Evolutionary conservation across 2,888 invertebrate species (phyloP), one percentile per base, ranked within the genome.

Genomic region (Lasiommata megera): DNA sequence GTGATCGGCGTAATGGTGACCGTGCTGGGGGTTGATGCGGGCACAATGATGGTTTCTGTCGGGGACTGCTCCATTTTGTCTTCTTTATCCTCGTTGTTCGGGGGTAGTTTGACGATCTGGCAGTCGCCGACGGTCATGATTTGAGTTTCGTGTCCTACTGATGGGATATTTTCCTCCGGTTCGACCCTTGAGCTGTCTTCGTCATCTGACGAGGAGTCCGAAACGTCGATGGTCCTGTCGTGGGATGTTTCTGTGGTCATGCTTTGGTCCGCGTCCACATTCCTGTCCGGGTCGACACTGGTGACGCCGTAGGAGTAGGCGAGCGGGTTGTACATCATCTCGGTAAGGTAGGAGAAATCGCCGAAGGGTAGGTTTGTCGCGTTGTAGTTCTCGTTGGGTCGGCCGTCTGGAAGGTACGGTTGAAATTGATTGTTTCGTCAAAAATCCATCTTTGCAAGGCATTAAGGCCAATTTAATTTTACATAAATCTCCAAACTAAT

Each of bases 351-450:
- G 0, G 89, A 88, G 76, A 92, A 91, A 68, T 92, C 92, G 66
- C 92, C 92, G 77, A 91, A 92, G 0, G 92, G 92, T 7, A 92
- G 79, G 68, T 91, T 91, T 7, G 88, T 88, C n/a, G 88, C 89
- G 67, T 91, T 90, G 80, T 91, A 91, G 79, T 91, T 91, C 65
- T 91, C 91, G 73, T 91, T 89, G 58, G 91, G 89, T 38, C 90
- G 82, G 44, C 87, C 88, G 66, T 89, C 89, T 90, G 83, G 9
- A 65, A 65, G n/a, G 29, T 17, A 37, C 8, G n/a, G n/a, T n/a
- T n/a, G n/a, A 12, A 44, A 40, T 31, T n/a, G 1, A 40, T 17
- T 41, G 41, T 50, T 11, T 46, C 6, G 11, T 31, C 31, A 31
- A 31, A 7, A n/a, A n/a, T n/a, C n/a, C n/a, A n/a, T n/a, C n/a